Percentiles rank a stretch among this genome's conserved stretches.
Conservation (phyloP, 2,888 invertebrate species). For the Gortyna flavago region DNA sequence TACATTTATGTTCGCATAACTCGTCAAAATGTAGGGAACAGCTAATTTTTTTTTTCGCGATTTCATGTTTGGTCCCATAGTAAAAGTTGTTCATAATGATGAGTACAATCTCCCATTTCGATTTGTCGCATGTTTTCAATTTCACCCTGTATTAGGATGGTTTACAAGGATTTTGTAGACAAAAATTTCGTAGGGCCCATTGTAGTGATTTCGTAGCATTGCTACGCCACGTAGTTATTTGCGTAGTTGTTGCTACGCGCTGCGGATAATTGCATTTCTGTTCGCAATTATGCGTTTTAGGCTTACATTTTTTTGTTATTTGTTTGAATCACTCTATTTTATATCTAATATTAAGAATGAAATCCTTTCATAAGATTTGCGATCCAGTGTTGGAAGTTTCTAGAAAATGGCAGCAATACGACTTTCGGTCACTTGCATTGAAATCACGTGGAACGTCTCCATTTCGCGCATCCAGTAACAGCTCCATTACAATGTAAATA, state of each 20-base stretch:
- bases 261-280: slow-evolving; percentile 5
- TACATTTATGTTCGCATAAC: too few relatives aligned
- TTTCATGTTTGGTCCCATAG: too few relatives aligned
- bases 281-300: neutral
- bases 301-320: neutral
- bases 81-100: too few relatives aligned
- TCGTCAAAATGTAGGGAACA: too few relatives aligned
- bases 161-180: slow-evolving; percentile 9
- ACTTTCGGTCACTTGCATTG: slow-evolving; percentile 8
- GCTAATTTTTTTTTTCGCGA: too few relatives aligned
- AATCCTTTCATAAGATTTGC: neutral
- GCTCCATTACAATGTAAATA: slow-evolving; percentile 52
- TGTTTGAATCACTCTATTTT: neutral
- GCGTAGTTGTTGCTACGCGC: slow-evolving; percentile 23
- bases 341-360: neutral
- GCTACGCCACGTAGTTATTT: slow-evolving; percentile 13
- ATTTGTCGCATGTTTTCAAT: too few relatives aligned
- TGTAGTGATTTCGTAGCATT: slow-evolving; percentile 26
- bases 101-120: too few relatives aligned
- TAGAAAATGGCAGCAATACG: neutral
- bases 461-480: slow-evolving; percentile 38
- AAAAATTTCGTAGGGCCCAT: neutral
- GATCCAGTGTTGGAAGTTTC: neutral
- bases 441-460: slow-evolving; percentile 31
- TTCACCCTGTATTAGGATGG: too few relatives aligned